These are phyloP conservation scores for Tetrao urogallus DNA, from an alignment of 2,113 vertebrate species.

Conservation along the genomic window DNA sequence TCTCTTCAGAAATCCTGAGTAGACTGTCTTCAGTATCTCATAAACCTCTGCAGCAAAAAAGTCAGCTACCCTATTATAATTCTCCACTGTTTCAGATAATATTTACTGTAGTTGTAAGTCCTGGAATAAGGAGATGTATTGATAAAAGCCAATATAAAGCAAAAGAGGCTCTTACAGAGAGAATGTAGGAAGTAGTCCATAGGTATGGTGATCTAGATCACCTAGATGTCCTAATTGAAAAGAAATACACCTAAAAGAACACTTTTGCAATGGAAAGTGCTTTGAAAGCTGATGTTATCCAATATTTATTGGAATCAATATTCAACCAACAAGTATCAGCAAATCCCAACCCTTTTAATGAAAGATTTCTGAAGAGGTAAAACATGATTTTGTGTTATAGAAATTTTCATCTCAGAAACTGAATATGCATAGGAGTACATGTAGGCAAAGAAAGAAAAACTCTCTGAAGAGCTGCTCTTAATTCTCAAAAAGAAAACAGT, in stretches of 20 bases:
- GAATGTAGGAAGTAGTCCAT: neutral
- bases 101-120: neutral
- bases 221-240: neutral
- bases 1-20: neutral
- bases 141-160: neutral
- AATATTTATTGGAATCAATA: neutral
- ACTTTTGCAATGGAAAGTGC: neutral
- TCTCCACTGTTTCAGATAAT: neutral
- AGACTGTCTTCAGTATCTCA: neutral
- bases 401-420: neutral
- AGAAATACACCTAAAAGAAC: neutral
- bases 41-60: neutral
- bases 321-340: neutral
- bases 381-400: neutral
- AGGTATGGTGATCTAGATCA: neutral
- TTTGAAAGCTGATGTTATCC: neutral
- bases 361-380: neutral
- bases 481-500: neutral
- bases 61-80: neutral
- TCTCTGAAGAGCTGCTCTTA: neutral
- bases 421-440: neutral
- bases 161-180: neutral
- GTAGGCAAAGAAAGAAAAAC: neutral
- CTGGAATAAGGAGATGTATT: neutral
- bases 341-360: neutral